Base-by-base conservation (phyloP, 2,888 invertebrate species). In the Metalampra italica region DNA sequence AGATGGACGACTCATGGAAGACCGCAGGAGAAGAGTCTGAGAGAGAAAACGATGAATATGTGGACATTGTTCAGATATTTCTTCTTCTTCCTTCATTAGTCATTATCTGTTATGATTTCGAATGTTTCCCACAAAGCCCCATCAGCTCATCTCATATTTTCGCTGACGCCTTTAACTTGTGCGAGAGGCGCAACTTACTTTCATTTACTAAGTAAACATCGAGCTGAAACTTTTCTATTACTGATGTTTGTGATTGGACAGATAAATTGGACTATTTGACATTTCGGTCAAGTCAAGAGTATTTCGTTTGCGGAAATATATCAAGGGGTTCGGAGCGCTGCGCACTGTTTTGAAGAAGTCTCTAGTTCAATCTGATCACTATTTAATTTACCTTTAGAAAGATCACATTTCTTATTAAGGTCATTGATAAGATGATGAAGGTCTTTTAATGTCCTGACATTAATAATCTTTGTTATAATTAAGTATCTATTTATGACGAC, bases 151-250 rank as follows among this genome's bases (percentile, higher is more conserved):
- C 22, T 22, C 22, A 5, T n/a, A n/a, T n/a, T n/a, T n/a, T 22
- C 22, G 22, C 41, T 30, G 9, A 9, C 29, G 13, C 50, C 51
- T 37, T 11, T 45, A 15, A 51, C 48, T 54, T 52, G 40, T 1
- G 47, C 52, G 58, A 55, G 9, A 47, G 39, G 36, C 54, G 42
- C 53, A 57, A 29, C 60, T 59, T 62, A 70, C 66, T 76, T 76
- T 78, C 75, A 76, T 81, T 79, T 78, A 71, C 67, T 69, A 68
- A 79, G 78, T 75, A 78, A 81, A 82, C 73, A 78, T 70, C 66
- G 60, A 59, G 59, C 66, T 61, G 68, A 68, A 73, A 75, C 70
- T 75, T 79, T 78, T 73, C 74, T 75, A 76, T 80, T 78, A 76
- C 72, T 65, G 62, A 66, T 74, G 66, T 77, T 76, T 74, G 68